Percentiles rank a stretch among this genome's conserved stretches.
Conservation (phyloP, 2,888 invertebrate genomes). For the Dicycla oo region DNA sequence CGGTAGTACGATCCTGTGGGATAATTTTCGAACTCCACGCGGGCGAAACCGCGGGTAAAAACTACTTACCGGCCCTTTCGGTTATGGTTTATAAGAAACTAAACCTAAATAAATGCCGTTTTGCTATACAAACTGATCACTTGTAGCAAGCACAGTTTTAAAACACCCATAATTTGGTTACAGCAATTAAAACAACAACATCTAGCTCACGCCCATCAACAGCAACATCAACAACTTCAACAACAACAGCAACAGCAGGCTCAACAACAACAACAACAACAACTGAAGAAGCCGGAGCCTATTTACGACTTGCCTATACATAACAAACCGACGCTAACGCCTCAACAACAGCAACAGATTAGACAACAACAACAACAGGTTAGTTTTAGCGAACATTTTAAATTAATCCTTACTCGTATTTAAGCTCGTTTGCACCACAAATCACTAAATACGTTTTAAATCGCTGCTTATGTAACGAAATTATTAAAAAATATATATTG, state of each 20-base stretch:
- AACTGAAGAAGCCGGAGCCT: constrained; percentile 83
- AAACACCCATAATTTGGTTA: not conserved
- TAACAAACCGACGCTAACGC: constrained; percentile 83
- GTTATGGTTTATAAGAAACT: too few species aligned
- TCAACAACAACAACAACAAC: constrained; percentile 43
- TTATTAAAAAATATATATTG: too few species aligned
- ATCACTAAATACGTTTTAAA: too few species aligned
- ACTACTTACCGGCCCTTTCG: too few species aligned
- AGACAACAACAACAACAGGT: constrained; percentile 71
- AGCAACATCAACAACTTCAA: constrained; percentile 33
- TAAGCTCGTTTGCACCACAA: too few species aligned
- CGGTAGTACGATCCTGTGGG: too few species aligned
- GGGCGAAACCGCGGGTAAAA: too few species aligned
- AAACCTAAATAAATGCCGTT: too few species aligned
- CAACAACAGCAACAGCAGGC: constrained; percentile 55
- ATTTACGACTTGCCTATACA: constrained; percentile 87
- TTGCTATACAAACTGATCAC: too few species aligned
- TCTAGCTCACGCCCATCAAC: constrained; percentile 48
- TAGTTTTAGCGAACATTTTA: not conserved
- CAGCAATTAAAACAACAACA: constrained; percentile 76
- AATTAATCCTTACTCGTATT: too few species aligned
- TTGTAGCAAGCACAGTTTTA: not conserved
- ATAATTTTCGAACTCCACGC: too few species aligned
- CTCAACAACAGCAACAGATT: constrained; percentile 79
- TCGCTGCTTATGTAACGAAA: too few species aligned